Evolutionary conservation across 2,113 vertebrate species (phyloP), one percentile per base, ranked within the genome.

Genomic region (Pseudorhombus dupliciocellatus): DNA sequence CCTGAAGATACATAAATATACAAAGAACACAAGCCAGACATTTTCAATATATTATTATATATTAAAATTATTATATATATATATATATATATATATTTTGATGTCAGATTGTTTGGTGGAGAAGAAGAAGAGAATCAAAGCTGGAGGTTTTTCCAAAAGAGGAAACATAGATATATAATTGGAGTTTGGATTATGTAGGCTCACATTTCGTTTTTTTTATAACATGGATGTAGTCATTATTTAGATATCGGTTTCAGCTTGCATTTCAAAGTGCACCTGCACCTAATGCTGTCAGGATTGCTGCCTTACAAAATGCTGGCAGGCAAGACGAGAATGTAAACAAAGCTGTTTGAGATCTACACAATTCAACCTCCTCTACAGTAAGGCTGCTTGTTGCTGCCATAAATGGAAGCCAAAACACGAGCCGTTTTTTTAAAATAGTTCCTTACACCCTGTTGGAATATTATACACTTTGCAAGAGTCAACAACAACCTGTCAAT

Each of bases 271-370:
- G 77, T 65, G 64, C 82, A 88, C 66, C 85, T 84, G 79, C 42
- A 48, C 56, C 34, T 58, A 76, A 84, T 61, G 57, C 71, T 70
- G 70, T 31, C 62, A 62, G 71, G 57, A 77, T 24, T 22, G 30
- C 44, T 55, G 73, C 55, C 62, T 66, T 25, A 63, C 44, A 65
- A 60, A 82, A 81, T 37, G 65, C 75, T 80, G 87, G 78, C 84
- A 75, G 81, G 53, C 65, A 40, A 24, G 52, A 66, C 50, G 72
- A 70, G 50, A 77, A 72, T 28, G 71, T 83, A 87, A 87, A 90
- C 78, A 87, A 85, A 80, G 70, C 78, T 74, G 78, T 75, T 70
- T 77, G 66, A 73, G 16, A 85, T 76, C 70, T 62, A 18, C 71
- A 71, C 7, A 25, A 40, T 3, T 73, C 61, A 58, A 63, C 68